Base-by-base conservation (phyloP, 2,797 vertebrate species). In the Lagocephalus sceleratus region DNA sequence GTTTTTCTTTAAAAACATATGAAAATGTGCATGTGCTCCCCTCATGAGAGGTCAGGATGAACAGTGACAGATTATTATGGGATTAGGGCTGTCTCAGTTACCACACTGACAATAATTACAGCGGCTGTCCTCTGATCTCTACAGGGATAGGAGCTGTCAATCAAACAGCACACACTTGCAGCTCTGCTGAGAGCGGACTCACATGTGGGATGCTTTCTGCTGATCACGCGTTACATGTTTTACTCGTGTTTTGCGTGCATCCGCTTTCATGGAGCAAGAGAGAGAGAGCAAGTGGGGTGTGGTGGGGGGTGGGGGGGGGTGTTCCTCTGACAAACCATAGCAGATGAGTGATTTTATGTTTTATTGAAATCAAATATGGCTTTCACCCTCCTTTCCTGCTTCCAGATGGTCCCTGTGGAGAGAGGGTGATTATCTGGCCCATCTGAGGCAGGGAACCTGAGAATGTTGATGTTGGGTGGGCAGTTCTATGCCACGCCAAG, bases 351-450 rank as follows among this genome's bases (percentile, higher is more conserved):
- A 73, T 82, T 79, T 82, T 84, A 75, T 84, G 78, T 80, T 79
- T 81, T 82, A 76, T 81, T 65, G 84, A 83, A 84, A 83, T 81
- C 61, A 84, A 85, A 85, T 78, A 83, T 85, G 82, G 35, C 66
- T 63, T 58, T 49, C 63, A 6, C 56, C 46, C 67, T 60, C 74
- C 69, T 59, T 60, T 54, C 82, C 60, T 78, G 69, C 84, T 87
- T 89, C 88, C 90, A 90, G 89, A 90, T 91, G 90, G 89, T 90
- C 89, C 88, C 89, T 89, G 85, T 84, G 83, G 87, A 90, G 87
- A 65, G 76, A 86, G 82, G 86, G 77, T 89, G 86, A 90, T 92
- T 90, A 92, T 92, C 88, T 84, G 89, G 78, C 80, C 81, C 83
- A 90, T 91, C 88, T 85, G 84, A 90, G 86, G 73, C 85, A 75